Base-by-base conservation (phyloP, 2,797 vertebrate genomes). In the Bufotes viridis region DNA sequence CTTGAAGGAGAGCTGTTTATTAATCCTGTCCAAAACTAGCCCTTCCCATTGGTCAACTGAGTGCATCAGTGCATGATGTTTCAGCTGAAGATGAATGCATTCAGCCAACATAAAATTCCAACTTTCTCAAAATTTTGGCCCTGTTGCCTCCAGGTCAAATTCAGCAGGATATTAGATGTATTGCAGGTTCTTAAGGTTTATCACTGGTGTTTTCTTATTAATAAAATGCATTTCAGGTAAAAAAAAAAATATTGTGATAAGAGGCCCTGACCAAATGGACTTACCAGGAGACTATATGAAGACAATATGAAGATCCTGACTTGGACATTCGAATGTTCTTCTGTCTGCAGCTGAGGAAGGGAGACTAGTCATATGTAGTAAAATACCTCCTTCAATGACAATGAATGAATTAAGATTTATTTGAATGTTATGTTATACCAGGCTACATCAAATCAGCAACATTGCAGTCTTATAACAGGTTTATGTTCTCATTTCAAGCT, bases 1-100 rank as follows among this genome's bases (percentile, higher is more conserved):
- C 81, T 70, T 89, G 72, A 89, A 86, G 85, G 81, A 84, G 65
- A 89, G 81, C 57, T 84, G 75, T 82, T 72, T 61, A 65, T 67
- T 49, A 20, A 53, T 53, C 67, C 42, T 57, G 76, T 26, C n/a
- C 26, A 17, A 74, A 60, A 61, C 81, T 60, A 84, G 14, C 61
- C 65, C 63, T 78, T 84, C 53, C 24, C 24, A 72, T 70, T 67
- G 70, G 75, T 67, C 81, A 57, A n/a, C 22, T 80, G 29, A 70
- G 82, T 65, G 63, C 53, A 80, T 58, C 49, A 49, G 61, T 78
- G 78, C 75, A 60, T 67, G 22, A 26, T 15, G 53, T 65, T 34
- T 55, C 82, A 81, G 67, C 57, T 81, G 53, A 14, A 65, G 63
- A 49, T 55, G 65, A 20, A 72, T 58, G n/a, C 67, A 55, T 88